Conservation (phyloP, 2,888 invertebrate species). For the Allygus modestus region DNA sequence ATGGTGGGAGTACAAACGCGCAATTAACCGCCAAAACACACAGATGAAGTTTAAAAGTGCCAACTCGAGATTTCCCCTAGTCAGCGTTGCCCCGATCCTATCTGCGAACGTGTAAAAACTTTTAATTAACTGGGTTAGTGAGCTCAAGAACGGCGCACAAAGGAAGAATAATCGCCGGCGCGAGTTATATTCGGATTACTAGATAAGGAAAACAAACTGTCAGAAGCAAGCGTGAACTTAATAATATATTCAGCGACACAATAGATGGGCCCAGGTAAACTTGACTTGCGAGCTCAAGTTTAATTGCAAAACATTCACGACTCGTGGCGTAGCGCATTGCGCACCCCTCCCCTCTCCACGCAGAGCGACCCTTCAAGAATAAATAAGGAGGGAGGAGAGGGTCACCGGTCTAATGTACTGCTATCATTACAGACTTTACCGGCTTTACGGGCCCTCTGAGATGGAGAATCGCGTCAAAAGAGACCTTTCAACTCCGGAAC, state of each 20-base stretch:
- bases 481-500: constrained; percentile 3
- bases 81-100: constrained; percentile 15
- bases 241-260: constrained; percentile 34
- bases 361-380: not conserved
- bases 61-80: not conserved
- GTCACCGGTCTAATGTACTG: constrained; percentile 48
- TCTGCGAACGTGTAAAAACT: constrained; percentile 34
- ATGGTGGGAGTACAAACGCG: not conserved
- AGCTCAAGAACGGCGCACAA: constrained; percentile 18
- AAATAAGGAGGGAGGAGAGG: constrained; percentile 32
- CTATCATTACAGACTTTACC: constrained; percentile 41
- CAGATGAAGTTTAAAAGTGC: constrained; percentile 13
- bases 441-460: constrained; percentile 20
- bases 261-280: constrained; percentile 18
- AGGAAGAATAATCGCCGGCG: constrained; percentile 18
- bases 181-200: constrained; percentile 5
- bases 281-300: constrained; percentile 16
- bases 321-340: not conserved
- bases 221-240: constrained; percentile 29
- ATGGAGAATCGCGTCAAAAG: constrained; percentile 33
- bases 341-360: constrained; percentile 11
- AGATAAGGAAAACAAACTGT: constrained; percentile 39
- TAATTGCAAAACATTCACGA: constrained; percentile 42
- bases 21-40: not conserved
- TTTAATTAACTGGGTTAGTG: constrained; percentile 37